Evolutionary conservation across 2,797 vertebrate species (phyloP).

Genomic region (Sebastes cheni): DNA sequence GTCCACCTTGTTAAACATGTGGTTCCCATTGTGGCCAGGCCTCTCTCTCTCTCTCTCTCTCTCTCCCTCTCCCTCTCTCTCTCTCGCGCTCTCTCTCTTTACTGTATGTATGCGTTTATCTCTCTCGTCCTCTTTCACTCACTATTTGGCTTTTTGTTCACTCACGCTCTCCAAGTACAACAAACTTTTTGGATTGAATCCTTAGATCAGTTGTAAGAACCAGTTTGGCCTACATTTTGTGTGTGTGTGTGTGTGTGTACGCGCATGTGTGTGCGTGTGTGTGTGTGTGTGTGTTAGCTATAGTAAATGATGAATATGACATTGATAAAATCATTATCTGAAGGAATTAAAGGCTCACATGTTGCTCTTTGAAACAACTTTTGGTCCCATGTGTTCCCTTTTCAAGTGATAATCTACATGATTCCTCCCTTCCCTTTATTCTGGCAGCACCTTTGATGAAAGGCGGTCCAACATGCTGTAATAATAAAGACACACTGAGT

Average conservation of each 20-base stretch:
- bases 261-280: not conserved
- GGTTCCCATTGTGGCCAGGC: conserved; percentile 67
- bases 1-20: conserved; percentile 69
- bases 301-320: conserved; percentile 2
- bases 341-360: not conserved
- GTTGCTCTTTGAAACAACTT: not conserved
- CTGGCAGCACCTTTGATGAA: conserved; percentile 8
- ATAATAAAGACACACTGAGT: not conserved
- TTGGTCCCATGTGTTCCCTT: not conserved
- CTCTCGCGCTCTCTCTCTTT: not conserved
- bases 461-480: conserved; percentile 7
- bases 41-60: conserved; percentile 4
- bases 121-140: not conserved
- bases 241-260: not conserved
- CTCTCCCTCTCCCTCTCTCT: not conserved
- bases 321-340: conserved; percentile 36
- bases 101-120: not conserved
- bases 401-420: not conserved
- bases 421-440: not conserved
- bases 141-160: conserved; percentile 18
- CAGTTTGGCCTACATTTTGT: conserved; percentile 31
- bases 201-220: conserved; percentile 33
- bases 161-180: conserved; percentile 61
- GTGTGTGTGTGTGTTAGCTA: not conserved
- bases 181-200: conserved; percentile 55